Base-by-base conservation (phyloP, 1,140 invertebrate species). In the Trissolcus basalis region DNA sequence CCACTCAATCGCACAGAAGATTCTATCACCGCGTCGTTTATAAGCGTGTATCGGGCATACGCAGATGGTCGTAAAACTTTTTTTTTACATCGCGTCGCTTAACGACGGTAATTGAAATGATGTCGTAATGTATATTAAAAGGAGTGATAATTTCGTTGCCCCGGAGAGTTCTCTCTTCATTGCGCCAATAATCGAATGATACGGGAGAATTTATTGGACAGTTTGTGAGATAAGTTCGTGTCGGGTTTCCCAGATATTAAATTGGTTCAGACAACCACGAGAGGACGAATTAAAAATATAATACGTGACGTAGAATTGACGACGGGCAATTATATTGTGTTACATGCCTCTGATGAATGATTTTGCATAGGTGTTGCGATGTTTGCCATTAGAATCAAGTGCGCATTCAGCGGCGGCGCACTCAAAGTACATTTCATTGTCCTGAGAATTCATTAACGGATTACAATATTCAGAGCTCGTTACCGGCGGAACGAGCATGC, bases 1-100 rank as follows among this genome's bases (percentile, higher is more conserved):
- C 27, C 69, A 67, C 69, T 78, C 73, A 70, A 73, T 78, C 65
- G 60, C 15, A 48, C 49, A 48, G 60, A 70, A 77, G 76, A 73
- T 77, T 56, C 56, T 63, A 63, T 77, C 68, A 65, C 67, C 45
- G 59, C n/a, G 11, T 41, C 50, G 61, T 75, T 75, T 69, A 68
- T 75, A 58, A 75, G 64, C 15, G 48, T 45, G 51, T 69, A 75
- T 69, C 55, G 58, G 63, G 32, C 64, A 32, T 43, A 27, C 19
- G 32, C 12, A 50, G 45, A 51, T 44, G 16, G 13, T 53, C 54
- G 43, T 68, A 68, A 74, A 68, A n/a, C n/a, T n/a, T 6, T 11
- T 60, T 63, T 73, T 73, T 73, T 60, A 65, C 70, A 60, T 49
- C 33, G 27, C 45, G 19, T 60, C 9, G 35, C 61, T 73, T 67